Evolutionary conservation across 2,797 vertebrate genomes (phyloP), one percentile per base, ranked within the genome.

Genomic region (Octomys mimax): DNA sequence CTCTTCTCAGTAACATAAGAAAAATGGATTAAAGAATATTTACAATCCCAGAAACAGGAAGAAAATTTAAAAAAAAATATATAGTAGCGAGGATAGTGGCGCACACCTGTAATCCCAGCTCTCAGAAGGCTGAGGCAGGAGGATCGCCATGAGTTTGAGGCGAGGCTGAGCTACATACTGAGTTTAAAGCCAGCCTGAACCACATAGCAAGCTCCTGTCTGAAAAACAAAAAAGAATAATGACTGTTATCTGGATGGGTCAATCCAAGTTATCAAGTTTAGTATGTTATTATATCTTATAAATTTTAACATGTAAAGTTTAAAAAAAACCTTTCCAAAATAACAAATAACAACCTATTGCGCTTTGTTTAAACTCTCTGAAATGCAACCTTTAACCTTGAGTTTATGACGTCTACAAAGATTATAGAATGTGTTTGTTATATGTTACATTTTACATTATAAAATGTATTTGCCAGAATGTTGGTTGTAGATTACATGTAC

Each of bases 351-450:
- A 54, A 26, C 62, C n/a, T 16, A 85, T 85, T 70, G 62, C 12
- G 61, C 18, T 71, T 68, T 83, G 39, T 83, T 93, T 77, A 93
- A 81, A 64, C 52, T 68, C 36, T 59, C 77, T 77, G 61, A 94
- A 81, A 75, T 26, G n/a, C 8, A 75, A 36, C n/a, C 28, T 66
- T 26, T 87, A 62, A 54, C 16, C 57, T 39, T 82, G 16, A 46
- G 33, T 71, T 52, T n/a, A 26, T 42, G 46, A 61, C 2, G 1
- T 46, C 59, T 36, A 83, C 19, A 61, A 42, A 71, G 36, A 71
- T 91, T 33, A 21, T 26, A 62, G 91, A 80, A 31, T 28, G 13
- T 71, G 54, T 57, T 59, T 54, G 61, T 26, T 78, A 31, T 1
- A 18, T 42, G 70, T 39, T 61, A 61, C 59, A 61, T 24, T 24